Evolutionary conservation across 2,888 invertebrate genomes (phyloP), one percentile per base, ranked within the genome.

Genomic region (Erannis defoliaria): DNA sequence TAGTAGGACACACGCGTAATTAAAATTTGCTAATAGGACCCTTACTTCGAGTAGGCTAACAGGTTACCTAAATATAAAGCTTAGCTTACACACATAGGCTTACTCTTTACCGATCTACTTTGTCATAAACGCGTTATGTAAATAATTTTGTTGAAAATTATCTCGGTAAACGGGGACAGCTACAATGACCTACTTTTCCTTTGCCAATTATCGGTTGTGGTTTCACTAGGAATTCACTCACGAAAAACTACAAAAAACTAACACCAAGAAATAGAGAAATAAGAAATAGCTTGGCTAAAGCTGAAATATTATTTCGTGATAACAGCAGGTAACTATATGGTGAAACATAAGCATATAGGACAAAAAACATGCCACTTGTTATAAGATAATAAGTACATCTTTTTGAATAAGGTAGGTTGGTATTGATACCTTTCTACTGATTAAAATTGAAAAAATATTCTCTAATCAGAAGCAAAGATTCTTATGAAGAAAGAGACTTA

Each of bases 181-280:
- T 16, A 75, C 64, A 70, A 67, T 77, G 78, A 63, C 77, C 81
- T 71, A 81, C 80, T 82, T 83, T 67, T 77, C 70, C 65, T 73
- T 66, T 64, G 55, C 67, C 67, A 71, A 67, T 70, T 67, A 77
- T 71, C 64, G 64, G 55, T 73, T 67, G 63, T 55, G 72, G 64
- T 66, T 66, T 62, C 63, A 48, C 64, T 62, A 59, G 54, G 58
- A 62, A 54, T 37, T 55, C 53, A 45, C 40, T 63, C 56, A 50
- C 38, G 49, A 42, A 49, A 56, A 49, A 21, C 33, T 49, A 31
- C 35, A 42, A 56, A 55, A 18, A 55, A 37, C 19, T 51, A 51
- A 45, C 18, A 45, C 45, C 26, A 16, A 49, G 9, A 26, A 9
- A 2, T 8, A 12, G 45, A 33, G 35, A 48, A 48, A 49, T 37